phyloP scores from a whole-genome alignment of 1,140 invertebrate genomes.

The Neodiprion pinetum region DNA sequence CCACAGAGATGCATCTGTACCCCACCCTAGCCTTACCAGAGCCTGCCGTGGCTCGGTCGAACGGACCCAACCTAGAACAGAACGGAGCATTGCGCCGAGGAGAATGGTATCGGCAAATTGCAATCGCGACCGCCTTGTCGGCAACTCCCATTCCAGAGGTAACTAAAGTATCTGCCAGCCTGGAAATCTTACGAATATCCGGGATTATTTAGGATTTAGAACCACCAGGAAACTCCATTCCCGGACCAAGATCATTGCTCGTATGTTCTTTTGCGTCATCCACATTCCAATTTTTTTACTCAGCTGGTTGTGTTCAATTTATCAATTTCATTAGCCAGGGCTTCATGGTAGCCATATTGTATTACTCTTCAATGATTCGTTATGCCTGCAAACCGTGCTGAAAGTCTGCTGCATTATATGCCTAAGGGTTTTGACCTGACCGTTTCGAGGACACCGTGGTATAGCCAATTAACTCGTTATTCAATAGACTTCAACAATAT shows the following conservation, averaged over 20 bases:
- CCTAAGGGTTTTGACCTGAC: too few species aligned
- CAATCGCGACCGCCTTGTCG: conserved; percentile 55
- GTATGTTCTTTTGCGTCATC: neutral
- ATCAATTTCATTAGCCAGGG: too few species aligned
- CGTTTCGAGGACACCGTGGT: too few species aligned
- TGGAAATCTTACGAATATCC: conserved; percentile 39
- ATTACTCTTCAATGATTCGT: too few species aligned
- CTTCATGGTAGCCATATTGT: too few species aligned
- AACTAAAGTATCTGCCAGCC: conserved; percentile 23
- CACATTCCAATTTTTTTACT: too few species aligned
- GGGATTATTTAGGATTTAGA: conserved; percentile 35
- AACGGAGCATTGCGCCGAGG: conserved; percentile 33
- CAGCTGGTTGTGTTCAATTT: too few species aligned
- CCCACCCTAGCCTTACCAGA: conserved; percentile 40
- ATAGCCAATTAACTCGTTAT: too few species aligned
- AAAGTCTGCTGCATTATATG: too few species aligned
- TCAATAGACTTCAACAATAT: too few species aligned
- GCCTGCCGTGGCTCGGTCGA: conserved; percentile 5
- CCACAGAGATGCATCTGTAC: conserved; percentile 45
- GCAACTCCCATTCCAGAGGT: conserved; percentile 42
- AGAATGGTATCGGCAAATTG: conserved; percentile 59
- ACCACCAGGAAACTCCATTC: conserved; percentile 28
- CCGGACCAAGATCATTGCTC: conserved; percentile 3
- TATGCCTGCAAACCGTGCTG: too few species aligned
- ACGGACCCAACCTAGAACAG: conserved; percentile 3